A percentile compares a stretch with the other conserved stretches of the same genome.
Conservation (phyloP, 1,140 invertebrate genomes). For the Streblospio benedicti region DNA sequence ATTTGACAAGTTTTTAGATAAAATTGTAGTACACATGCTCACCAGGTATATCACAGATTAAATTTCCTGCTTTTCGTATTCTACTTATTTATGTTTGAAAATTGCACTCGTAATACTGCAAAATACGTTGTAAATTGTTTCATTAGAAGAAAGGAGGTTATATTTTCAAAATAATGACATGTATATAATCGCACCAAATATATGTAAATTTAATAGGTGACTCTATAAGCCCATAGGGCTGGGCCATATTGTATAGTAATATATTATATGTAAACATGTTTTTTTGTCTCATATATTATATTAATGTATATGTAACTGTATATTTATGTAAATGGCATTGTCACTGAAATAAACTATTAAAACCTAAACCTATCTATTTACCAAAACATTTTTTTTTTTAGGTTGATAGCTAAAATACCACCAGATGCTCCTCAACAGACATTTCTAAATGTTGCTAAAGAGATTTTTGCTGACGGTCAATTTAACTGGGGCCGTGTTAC, state of each 20-base stretch:
- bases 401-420: conserved; percentile 32
- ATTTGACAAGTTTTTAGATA: neutral
- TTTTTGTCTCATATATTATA: neutral
- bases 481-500: conserved; percentile 44
- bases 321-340: neutral
- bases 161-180: no score
- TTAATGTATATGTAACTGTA: neutral
- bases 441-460: conserved; percentile 38
- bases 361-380: neutral
- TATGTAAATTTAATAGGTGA: neutral
- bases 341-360: neutral
- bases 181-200: no score
- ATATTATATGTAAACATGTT: neutral
- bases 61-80: neutral
- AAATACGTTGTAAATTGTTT: no score
- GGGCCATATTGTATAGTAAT: neutral
- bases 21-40: neutral
- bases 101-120: no score
- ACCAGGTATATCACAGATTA: neutral
- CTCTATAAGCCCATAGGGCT: neutral
- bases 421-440: conserved; percentile 36
- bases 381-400: conserved; percentile 20
- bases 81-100: neutral
- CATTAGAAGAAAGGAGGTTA: no score
- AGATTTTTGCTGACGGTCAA: conserved; percentile 40